A percentile compares a stretch with the other conserved stretches of the same genome.
phyloP scores from a whole-genome alignment of 2,888 invertebrate genomes.

The Molorchus minor region DNA sequence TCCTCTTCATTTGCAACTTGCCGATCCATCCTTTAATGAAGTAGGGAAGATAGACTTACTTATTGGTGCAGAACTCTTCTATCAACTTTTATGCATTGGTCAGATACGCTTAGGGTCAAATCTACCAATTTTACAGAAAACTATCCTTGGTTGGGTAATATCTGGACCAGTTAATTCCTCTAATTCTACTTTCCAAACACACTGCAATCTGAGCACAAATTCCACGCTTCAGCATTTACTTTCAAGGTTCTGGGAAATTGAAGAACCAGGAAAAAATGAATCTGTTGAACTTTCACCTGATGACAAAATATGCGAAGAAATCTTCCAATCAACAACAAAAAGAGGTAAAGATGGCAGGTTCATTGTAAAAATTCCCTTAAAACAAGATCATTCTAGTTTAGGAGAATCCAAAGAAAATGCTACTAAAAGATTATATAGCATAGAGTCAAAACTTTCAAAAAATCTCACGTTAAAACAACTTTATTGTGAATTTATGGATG shows the following conservation, averaged over 20 bases:
- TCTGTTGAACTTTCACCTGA: background rate
- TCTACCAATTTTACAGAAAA: slow-evolving; percentile 14
- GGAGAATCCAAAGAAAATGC: background rate
- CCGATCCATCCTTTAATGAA: slow-evolving; percentile 19
- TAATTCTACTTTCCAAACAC: background rate
- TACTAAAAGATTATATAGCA: background rate
- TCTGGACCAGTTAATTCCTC: background rate
- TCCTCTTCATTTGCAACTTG: slow-evolving; percentile 15
- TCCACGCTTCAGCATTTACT: slow-evolving; percentile 5
- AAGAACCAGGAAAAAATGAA: background rate
- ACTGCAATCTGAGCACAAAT: background rate
- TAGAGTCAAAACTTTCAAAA: background rate
- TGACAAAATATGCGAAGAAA: slow-evolving; percentile 35
- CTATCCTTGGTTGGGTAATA: slow-evolving; percentile 18
- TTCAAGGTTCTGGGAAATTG: slow-evolving; percentile 22
- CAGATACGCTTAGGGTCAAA: background rate
- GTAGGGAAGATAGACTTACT: slow-evolving; percentile 15
- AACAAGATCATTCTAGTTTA: background rate
- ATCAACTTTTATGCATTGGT: slow-evolving; percentile 9
- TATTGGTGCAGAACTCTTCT: slow-evolving; percentile 20
- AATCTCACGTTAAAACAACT: background rate
- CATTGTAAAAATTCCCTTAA: slow-evolving; percentile 18
- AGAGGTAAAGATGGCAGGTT: slow-evolving; percentile 8
- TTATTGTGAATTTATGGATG: slow-evolving; percentile 5
- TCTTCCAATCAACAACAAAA: slow-evolving; percentile 8